Evolutionary conservation across 2,888 invertebrate species (phyloP).

Genomic region (Dicranocentrus wangi): DNA sequence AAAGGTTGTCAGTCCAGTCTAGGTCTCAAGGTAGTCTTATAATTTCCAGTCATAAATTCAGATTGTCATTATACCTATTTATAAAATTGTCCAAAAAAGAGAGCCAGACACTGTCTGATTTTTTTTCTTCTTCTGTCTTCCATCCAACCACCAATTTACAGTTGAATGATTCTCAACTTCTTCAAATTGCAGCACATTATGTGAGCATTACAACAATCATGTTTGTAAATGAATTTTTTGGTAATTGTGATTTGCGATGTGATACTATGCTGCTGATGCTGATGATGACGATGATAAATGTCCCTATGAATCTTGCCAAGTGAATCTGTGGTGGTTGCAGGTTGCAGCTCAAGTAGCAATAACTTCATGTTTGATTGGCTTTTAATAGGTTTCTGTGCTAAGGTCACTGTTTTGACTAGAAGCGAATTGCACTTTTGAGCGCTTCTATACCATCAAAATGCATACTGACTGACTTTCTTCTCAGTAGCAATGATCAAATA

Average conservation of each 20-base stretch:
- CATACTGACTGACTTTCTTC: neutral
- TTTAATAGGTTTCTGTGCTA: slow-evolving; percentile 55
- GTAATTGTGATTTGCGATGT: slow-evolving; percentile 9
- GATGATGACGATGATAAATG: slow-evolving; percentile 11
- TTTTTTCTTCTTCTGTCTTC: too few relatives aligned
- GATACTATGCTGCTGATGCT: too few relatives aligned
- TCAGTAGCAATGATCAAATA: slow-evolving; percentile 4
- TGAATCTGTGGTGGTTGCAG: neutral
- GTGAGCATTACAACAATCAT: too few relatives aligned
- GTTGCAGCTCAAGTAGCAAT: neutral
- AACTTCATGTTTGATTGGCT: slow-evolving; percentile 24
- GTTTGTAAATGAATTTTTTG: neutral
- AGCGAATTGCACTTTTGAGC: neutral
- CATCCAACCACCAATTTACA: too few relatives aligned
- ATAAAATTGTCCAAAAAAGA: too few relatives aligned
- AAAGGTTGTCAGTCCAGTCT: too few relatives aligned
- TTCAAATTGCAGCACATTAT: too few relatives aligned
- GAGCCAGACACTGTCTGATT: too few relatives aligned
- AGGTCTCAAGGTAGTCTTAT: too few relatives aligned
- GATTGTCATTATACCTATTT: too few relatives aligned
- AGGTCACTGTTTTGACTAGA: slow-evolving; percentile 28
- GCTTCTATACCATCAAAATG: neutral
- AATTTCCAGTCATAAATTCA: too few relatives aligned
- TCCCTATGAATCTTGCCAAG: neutral
- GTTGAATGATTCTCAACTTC: too few relatives aligned